Base-by-base conservation (phyloP, 2,888 invertebrate genomes). In the Julus scandinavius region DNA sequence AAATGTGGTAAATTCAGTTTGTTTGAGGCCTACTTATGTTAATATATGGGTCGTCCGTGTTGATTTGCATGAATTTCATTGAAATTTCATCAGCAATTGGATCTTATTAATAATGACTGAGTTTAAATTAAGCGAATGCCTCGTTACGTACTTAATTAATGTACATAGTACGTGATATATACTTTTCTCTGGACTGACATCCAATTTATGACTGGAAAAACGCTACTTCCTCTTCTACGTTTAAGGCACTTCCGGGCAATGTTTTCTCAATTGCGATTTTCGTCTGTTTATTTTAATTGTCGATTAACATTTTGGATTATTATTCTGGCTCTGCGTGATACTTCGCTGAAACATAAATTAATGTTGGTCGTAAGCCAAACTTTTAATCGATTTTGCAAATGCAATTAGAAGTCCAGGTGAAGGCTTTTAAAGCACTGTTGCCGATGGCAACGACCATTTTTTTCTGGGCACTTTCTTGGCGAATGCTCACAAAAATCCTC, bases 301-400 rank as follows among this genome's bases (percentile, higher is more conserved):
- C 72, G 72, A 72, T 29, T 72, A 72, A 9, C 72, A 29, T 72
- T 72, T 29, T 20, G 72, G 9, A 72, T 72, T 72, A 29, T 29
- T 29, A 72, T 72, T 72, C 9, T 29, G 7, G 7, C 72, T 11
- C 72, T 72, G 72, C 72, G 72, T 72, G 72, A 72, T 72, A 29
- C 72, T 29, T 72, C 20, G 72, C 72, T 72, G 72, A 20, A 72
- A 29, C 72, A 29, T 72, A 72, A 72, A 72, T 72, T 72, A 29
- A 29, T 72, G 72, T 72, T 72, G 72, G 72, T 72, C 72, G 72
- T 72, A 29, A 72, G 72, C 72, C 72, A 72, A 72, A 72, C 72
- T 72, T 72, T 72, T 72, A 72, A 72, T 72, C 72, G 72, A 72
- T 72, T 72, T 72, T 72, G 72, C 29, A 72, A 72, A 72, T 72